Evolutionary conservation across 1,140 invertebrate species (phyloP), one percentile per base, ranked within the genome.

Genomic region (Copidosoma floridanum): DNA sequence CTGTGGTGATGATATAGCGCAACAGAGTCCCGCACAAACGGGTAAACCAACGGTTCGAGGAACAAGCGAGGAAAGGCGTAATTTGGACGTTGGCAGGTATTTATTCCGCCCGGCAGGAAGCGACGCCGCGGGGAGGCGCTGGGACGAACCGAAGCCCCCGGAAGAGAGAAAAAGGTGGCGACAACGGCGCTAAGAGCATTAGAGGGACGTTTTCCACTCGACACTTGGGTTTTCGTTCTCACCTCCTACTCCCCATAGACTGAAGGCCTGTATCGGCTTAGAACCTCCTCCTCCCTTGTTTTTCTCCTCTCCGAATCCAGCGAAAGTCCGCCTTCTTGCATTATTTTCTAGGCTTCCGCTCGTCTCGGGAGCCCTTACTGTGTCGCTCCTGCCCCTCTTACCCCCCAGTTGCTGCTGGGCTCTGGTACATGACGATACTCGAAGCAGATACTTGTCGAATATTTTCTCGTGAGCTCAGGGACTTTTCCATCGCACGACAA

Each of bases 201-300:
- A 78, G 75, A 77, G 75, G 74, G 74, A 78, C 76, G 76, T 77
- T 78, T 77, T 77, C 74, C 75, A 70, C 67, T 69, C 74, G 68
- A 78, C 74, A 75, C 74, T 78, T 76, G 72, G 76, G 69, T 77
- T 77, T 76, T 78, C 74, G 69, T 71, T 71, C 57, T 59, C 69
- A 67, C 69, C 59, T 69, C 2, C 35, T n/a, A 24, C 69, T 69
- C 67, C 68, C 72, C 71, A 73, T 71, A 74, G 75, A 79, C 75
- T 74, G 74, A 68, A 70, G 70, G 75, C 74, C 76, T 78, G n/a
- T n/a, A 79, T 74, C 76, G 70, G 76, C 76, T 79, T 79, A 78
- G 71, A 71, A 70, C 72, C 70, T 75, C n/a, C n/a, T n/a, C 66
- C 12, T n/a, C 12, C 12, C 12, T 41, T 11, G 40, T 41, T 18